Conservation (phyloP, 2,797 vertebrate genomes). For the Pagetopsis macropterus region DNA sequence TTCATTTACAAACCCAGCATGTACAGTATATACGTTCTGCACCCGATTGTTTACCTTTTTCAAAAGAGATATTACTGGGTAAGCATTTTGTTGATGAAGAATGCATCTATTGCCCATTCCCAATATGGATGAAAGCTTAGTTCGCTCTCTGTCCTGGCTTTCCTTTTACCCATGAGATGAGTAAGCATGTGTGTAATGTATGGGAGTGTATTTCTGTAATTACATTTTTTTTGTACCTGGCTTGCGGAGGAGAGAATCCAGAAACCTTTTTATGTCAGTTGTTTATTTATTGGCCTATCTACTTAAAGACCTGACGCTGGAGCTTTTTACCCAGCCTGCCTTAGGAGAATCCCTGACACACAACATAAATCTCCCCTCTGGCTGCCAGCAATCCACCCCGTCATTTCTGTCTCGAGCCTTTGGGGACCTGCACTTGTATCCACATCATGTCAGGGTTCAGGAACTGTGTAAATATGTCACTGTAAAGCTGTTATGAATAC, state of each 20-base stretch:
- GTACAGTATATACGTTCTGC: conserved; percentile 10
- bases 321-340: conserved; percentile 62
- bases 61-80: conserved; percentile 15
- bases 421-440: conserved; percentile 44
- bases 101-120: conserved; percentile 5
- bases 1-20: conserved; percentile 3
- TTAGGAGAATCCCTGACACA: conserved; percentile 62
- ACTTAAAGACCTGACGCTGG: conserved; percentile 65
- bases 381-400: conserved; percentile 48
- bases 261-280: conserved; percentile 58
- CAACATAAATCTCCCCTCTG: conserved; percentile 63
- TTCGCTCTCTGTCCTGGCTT: conserved; percentile 40
- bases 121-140: conserved; percentile 41
- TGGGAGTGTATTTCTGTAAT: conserved; percentile 24
- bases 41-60: conserved; percentile 1
- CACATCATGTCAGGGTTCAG: conserved; percentile 45
- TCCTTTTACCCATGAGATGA: conserved; percentile 30
- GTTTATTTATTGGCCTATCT: conserved; percentile 72
- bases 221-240: conserved; percentile 22
- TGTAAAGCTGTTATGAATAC: conserved; percentile 10
- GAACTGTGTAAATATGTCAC: conserved; percentile 23
- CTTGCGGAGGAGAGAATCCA: conserved; percentile 34
- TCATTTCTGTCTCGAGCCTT: conserved; percentile 58
- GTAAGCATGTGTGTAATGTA: conserved; percentile 8
- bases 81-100: conserved; percentile 27